Base-by-base conservation (phyloP, 2,888 invertebrate species). In the Dynastes maya region DNA sequence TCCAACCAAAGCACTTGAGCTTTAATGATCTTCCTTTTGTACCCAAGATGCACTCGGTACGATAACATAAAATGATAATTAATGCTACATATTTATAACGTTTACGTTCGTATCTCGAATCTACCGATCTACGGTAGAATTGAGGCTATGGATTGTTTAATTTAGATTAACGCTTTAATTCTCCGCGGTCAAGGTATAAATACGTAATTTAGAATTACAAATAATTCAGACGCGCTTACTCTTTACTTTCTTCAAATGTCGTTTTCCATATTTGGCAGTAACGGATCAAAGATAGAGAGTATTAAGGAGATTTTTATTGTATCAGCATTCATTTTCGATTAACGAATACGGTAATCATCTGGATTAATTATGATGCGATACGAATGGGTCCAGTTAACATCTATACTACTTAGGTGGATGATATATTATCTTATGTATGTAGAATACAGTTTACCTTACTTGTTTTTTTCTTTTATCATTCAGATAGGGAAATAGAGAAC, bases 171-270 rank as follows among this genome's bases (percentile, higher is more conserved):
- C 74, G 32, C 45, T 61, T 49, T 61, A 61, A 61, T 75, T 32
- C 53, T 22, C n/a, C 22, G 22, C 29, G 4, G 16, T 22, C 16
- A 27, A 32, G 22, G 72, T 37, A 37, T 16, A 29, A 16, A 4
- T 32, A 11, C 22, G 32, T 9, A 53, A 32, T n/a, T 16, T 27
- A 40, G 11, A 74, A 40, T 22, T 22, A 32, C n/a, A 75, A 5
- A 37, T 64, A 75, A 75, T 63, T 75, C 40, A 75, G 49, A 63
- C 63, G 22, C 61, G 45, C 16, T 75, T 63, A 75, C 27, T 75
- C 37, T 11, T 63, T 63, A 63, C 22, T 22, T 75, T 27, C 29
- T 37, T 45, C 22, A 13, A 75, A 22, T 22, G 32, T 27, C 22
- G 40, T 37, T 22, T 37, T 61, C 55, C 55, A 58, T 72, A 72